Evolutionary conservation across 92 coral and sea anemone species (phyloP).

Genomic region (Actinostola sp.): DNA sequence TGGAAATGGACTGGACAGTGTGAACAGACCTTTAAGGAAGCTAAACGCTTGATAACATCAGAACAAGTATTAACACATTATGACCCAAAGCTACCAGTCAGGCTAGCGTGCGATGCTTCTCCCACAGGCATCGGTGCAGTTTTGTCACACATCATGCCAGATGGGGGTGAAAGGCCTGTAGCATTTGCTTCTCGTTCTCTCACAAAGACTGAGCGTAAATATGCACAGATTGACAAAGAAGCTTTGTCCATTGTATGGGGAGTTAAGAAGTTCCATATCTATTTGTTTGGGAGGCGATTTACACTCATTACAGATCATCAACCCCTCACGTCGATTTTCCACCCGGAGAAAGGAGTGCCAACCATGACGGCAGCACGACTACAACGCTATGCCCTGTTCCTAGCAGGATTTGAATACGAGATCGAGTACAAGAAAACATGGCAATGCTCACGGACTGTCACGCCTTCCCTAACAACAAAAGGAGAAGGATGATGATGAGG

Average conservation of each 20-base stretch:
- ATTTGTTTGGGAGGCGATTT: slow-evolving; percentile 38
- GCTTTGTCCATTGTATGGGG: slow-evolving; percentile 59
- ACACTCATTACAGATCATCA: slow-evolving; percentile 40
- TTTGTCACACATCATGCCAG: slow-evolving; percentile 47
- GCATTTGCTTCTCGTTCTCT: slow-evolving; percentile 37
- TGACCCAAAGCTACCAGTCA: slow-evolving; percentile 49
- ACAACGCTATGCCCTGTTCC: slow-evolving; percentile 36
- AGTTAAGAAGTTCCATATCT: slow-evolving; percentile 24
- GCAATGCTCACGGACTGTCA: slow-evolving; percentile 28
- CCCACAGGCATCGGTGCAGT: slow-evolving; percentile 63
- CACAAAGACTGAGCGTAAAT: slow-evolving; percentile 42
- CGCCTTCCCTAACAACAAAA: background rate
- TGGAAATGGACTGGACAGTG: slow-evolving; percentile 52
- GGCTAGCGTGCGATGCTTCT: slow-evolving; percentile 63
- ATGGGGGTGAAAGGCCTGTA: slow-evolving; percentile 50
- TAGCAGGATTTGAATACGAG: slow-evolving; percentile 36
- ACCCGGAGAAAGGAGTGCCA: slow-evolving; percentile 56
- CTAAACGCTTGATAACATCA: slow-evolving; percentile 32
- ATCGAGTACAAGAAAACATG: slow-evolving; percentile 29
- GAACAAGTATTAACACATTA: slow-evolving; percentile 60
- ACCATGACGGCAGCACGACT: slow-evolving; percentile 57
- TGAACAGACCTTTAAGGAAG: slow-evolving; percentile 29
- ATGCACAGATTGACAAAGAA: slow-evolving; percentile 66
- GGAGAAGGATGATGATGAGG: background rate
- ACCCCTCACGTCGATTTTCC: slow-evolving; percentile 48